Percentiles rank a stretch among this genome's conserved stretches.
These are phyloP conservation scores for Corythaixoides concolor DNA, from an alignment of 2,113 vertebrate species.

Conservation along the genomic window DNA sequence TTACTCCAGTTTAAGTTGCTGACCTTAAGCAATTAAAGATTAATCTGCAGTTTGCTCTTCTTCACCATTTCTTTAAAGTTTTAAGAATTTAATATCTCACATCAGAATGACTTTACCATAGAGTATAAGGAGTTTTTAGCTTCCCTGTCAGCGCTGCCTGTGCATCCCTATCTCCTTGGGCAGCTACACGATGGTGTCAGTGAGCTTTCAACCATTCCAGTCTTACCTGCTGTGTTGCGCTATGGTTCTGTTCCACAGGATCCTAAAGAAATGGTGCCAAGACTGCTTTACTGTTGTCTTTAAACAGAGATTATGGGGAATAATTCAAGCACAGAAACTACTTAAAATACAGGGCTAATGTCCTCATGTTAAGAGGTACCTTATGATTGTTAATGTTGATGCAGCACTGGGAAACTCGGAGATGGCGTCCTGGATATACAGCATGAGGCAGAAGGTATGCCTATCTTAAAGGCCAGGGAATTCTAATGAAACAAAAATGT, in stretches of 20 bases:
- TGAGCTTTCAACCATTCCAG: not conserved
- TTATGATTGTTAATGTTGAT: not conserved
- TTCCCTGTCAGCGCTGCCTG: not conserved
- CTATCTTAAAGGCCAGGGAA: not conserved
- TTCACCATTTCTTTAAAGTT: not conserved
- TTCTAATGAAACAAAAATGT: not conserved
- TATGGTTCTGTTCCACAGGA: not conserved
- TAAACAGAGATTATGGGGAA: not conserved
- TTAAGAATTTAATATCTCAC: not conserved
- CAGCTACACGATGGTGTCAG: not conserved
- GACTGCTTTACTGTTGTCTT: not conserved
- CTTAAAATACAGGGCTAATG: rapidly evolving
- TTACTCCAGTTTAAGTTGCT: not conserved
- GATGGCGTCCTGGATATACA: not conserved
- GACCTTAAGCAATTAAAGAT: not conserved
- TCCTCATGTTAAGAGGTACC: not conserved
- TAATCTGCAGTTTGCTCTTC: not conserved
- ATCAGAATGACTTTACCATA: not conserved
- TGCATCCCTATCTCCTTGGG: not conserved
- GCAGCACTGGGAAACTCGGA: not conserved
- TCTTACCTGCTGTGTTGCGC: not conserved
- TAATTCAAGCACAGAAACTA: not conserved
- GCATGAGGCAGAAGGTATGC: not conserved
- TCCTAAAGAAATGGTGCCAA: not conserved
- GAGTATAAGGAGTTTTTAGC: not conserved